Base-by-base conservation (phyloP, 1,140 invertebrate species). In the Tetranychus urticae region DNA sequence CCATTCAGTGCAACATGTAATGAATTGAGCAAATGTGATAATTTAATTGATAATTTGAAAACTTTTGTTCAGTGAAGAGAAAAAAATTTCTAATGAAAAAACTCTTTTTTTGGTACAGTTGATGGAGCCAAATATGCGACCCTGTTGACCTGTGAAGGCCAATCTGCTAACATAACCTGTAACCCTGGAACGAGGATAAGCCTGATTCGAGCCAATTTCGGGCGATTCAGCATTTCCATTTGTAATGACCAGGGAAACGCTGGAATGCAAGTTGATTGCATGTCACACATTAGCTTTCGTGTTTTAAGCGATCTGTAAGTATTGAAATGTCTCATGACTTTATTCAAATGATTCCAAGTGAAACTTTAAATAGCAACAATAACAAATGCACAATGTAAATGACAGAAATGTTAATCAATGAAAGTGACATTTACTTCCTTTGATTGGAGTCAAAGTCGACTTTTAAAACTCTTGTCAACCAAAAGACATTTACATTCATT, bases 201-300 rank as follows among this genome's bases (percentile, higher is more conserved):
- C 69, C 77, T 96, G 64, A 86, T 91, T 69, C 80, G 89, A 64
- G 89, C 90, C 65, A 93, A 93, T 77, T 96, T 93, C 72, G 91
- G 91, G 55, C 80, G 91, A 65, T 94, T 91, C 76, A 91, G 87
- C 62, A 88, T 94, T 73, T 88, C 86, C 68, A 88, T 94, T 71
- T 96, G 91, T 77, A 96, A 96, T 73, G 86, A 90, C 69, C 84
- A 90, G 70, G 89, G 89, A 61, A 83, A 90, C 74, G 87, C 85
- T 23, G 88, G 91, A 68, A 91, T 88, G 88, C 90, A 86, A 73
- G 86, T 93, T 66, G 90, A 91, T 73, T 94, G 90, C 73, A 90
- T 89, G 84, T 86, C 86, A 57, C 81, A 80, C 31, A 69, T 69
- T 56, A 74, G 75, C 14, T 70, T 71, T 60, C 65, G 68, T n/a